A percentile compares a stretch with the other conserved stretches of the same genome.
Conservation (phyloP, 2,113 vertebrate genomes). For the Ammospiza caudacuta region DNA sequence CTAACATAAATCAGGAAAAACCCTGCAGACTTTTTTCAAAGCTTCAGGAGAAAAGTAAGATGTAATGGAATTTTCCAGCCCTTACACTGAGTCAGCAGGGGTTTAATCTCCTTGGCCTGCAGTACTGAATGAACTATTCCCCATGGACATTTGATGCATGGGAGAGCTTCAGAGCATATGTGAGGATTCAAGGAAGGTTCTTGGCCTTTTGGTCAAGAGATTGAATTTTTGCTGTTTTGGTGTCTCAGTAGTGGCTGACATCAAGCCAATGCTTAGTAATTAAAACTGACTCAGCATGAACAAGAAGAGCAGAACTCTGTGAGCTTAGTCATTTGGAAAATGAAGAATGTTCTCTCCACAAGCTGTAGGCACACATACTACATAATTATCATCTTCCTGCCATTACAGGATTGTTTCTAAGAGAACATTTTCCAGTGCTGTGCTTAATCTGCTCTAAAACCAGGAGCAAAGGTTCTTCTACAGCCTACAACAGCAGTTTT, state of each 20-base stretch:
- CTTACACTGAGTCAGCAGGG: not conserved
- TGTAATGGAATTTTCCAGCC: not conserved
- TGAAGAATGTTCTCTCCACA: not conserved
- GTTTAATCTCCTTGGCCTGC: not conserved
- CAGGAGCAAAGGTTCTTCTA: not conserved
- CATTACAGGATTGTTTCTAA: not conserved
- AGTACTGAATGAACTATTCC: not conserved
- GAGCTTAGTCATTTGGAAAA: not conserved
- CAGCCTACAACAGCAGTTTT: not conserved
- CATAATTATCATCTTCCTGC: not conserved
- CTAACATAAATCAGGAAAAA: not conserved
- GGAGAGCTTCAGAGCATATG: not conserved
- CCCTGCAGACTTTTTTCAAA: not conserved
- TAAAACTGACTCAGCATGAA: not conserved
- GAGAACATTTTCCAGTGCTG: not conserved
- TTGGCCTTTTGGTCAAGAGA: not conserved
- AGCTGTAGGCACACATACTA: not conserved
- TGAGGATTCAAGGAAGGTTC: not conserved
- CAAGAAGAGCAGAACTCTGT: not conserved
- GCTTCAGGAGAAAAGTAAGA: not conserved
- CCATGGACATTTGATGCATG: not conserved
- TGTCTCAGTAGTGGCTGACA: not conserved
- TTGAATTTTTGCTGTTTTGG: not conserved
- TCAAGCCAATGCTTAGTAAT: not conserved
- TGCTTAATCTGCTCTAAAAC: constrained; percentile 17